Conservation (phyloP, 2,888 invertebrate genomes). For the Orthonevra nobilis region DNA sequence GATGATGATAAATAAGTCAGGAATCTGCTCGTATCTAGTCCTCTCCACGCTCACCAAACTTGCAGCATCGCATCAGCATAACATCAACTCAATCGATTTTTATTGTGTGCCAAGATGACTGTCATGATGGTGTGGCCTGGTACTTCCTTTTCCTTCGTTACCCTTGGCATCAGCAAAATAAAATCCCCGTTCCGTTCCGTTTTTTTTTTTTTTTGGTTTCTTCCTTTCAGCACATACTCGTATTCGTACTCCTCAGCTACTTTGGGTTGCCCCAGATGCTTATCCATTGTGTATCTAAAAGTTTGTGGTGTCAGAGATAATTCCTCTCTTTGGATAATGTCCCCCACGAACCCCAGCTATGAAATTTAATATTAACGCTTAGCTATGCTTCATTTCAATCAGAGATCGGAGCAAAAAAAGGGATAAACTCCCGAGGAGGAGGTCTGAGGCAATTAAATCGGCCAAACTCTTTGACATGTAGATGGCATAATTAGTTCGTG, state of each 20-base stretch:
- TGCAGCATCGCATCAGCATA: constrained; percentile 32
- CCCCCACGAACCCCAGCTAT: constrained; percentile 33
- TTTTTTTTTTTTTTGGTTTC: neutral
- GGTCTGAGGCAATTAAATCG: constrained; percentile 64
- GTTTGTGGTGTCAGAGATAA: constrained; percentile 56
- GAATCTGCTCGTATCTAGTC: constrained; percentile 39
- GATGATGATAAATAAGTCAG: constrained; percentile 55
- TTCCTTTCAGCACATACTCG: too few relatives aligned
- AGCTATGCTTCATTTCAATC: constrained; percentile 48
- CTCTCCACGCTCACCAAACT: constrained; percentile 5
- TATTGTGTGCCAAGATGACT: constrained; percentile 60
- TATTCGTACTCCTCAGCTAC: neutral
- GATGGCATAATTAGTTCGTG: constrained; percentile 68
- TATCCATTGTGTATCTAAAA: constrained; percentile 48
- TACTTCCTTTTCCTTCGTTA: neutral
- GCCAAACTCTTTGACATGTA: constrained; percentile 62
- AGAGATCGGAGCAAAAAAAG: constrained; percentile 39
- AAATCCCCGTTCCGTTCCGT: too few relatives aligned
- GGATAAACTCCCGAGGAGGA: neutral
- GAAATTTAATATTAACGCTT: constrained; percentile 48
- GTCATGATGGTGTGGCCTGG: constrained; percentile 29
- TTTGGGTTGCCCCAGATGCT: constrained; percentile 28
- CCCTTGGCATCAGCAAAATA: constrained; percentile 30
- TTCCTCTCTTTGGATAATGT: constrained; percentile 62
- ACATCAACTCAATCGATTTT: constrained; percentile 67